A percentile compares a stretch with the other conserved stretches of the same genome.
phyloP scores from a whole-genome alignment of 2,888 invertebrate species.

The Dasysyrphus albostriatus region DNA sequence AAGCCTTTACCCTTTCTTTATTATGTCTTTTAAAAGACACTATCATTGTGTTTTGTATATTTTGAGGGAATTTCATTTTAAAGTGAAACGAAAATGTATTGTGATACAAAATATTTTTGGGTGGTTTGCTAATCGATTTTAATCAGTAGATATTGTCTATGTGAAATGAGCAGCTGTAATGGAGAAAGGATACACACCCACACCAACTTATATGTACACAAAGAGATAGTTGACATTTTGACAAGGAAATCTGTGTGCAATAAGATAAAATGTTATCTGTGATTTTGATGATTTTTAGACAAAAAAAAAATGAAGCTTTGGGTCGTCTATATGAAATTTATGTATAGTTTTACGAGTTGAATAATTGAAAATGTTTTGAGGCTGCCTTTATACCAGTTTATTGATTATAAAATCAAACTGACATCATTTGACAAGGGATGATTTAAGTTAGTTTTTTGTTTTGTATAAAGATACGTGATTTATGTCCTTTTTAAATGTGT shows the following conservation, averaged over 20 bases:
- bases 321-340: no score
- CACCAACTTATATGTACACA: background rate
- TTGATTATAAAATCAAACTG: slow-evolving; percentile 1
- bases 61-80: slow-evolving; percentile 5
- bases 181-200: background rate
- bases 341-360: slow-evolving; percentile 8
- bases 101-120: background rate
- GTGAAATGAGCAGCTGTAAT: background rate
- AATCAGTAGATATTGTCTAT: slow-evolving; percentile 5
- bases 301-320: background rate
- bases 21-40: background rate
- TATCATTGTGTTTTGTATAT: slow-evolving; percentile 18
- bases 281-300: slow-evolving; percentile 20
- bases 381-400: background rate
- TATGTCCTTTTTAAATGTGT: background rate
- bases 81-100: background rate
- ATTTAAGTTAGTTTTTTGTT: background rate
- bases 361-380: slow-evolving; percentile 14
- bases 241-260: slow-evolving; percentile 25
- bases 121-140: slow-evolving; percentile 19
- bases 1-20: background rate
- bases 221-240: slow-evolving; percentile 36
- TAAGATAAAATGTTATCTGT: slow-evolving; percentile 27
- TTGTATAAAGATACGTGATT: background rate
- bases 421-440: background rate